Evolutionary conservation across 2,888 invertebrate genomes (phyloP).

Genomic region (Protodeltote pygarga): DNA sequence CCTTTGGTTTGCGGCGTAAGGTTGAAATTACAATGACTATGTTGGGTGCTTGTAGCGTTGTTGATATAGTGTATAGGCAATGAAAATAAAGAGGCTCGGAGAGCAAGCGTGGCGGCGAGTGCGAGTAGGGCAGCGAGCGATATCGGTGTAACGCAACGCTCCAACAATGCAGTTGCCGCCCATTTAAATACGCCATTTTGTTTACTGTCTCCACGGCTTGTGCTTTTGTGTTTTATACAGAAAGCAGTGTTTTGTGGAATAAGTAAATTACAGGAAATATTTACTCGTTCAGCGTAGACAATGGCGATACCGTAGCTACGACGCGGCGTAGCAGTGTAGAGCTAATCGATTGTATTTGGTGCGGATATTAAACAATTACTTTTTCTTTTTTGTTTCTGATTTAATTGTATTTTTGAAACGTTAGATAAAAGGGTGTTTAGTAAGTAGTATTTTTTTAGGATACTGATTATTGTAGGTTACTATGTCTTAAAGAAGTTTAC

Average conservation of each 20-base stretch:
- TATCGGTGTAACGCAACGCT: constrained; percentile 65
- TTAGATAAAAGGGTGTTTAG: no score
- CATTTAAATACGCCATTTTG: constrained; percentile 87
- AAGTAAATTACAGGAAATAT: constrained; percentile 83
- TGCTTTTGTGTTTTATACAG: constrained; percentile 77
- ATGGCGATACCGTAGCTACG: constrained; percentile 46
- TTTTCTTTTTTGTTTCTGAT: neutral
- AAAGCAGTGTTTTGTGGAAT: constrained; percentile 81
- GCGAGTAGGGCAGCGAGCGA: constrained; percentile 68
- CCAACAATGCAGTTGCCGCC: constrained; percentile 83
- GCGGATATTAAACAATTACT: constrained; percentile 6
- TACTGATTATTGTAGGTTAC: no score
- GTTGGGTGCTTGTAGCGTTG: constrained; percentile 57
- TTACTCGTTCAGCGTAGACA: constrained; percentile 72
- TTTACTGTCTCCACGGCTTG: constrained; percentile 80
- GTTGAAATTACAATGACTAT: constrained; percentile 37
- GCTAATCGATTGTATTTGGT: constrained; percentile 38
- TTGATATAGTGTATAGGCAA: constrained; percentile 56
- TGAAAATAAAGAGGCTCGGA: constrained; percentile 74
- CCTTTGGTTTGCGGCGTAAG: constrained; percentile 39
- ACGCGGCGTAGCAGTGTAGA: constrained; percentile 26
- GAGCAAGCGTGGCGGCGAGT: constrained; percentile 55
- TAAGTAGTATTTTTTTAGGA: no score
- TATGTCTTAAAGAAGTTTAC: no score
- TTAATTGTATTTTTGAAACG: neutral